Evolutionary conservation across 2,113 vertebrate species (phyloP).

Genomic region (Synchiropus splendidus): DNA sequence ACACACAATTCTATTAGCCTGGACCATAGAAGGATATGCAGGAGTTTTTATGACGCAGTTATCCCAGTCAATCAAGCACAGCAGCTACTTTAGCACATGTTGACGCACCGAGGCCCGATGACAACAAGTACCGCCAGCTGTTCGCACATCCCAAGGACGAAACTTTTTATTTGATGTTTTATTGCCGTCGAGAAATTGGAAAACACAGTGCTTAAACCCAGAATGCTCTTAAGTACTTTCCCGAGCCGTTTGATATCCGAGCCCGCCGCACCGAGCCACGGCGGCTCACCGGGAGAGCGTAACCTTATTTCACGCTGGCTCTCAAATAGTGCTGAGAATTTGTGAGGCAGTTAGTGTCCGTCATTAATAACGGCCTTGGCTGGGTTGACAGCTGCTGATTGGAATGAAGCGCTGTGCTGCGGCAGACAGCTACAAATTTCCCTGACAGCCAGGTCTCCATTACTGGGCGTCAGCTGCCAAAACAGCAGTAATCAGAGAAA

Average conservation of each 20-base stretch:
- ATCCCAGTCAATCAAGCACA: slow-evolving; percentile 38
- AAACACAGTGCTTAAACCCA: slow-evolving; percentile 11
- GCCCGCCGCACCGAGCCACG: slow-evolving; percentile 52
- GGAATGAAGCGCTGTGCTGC: slow-evolving; percentile 59
- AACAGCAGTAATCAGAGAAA: slow-evolving; percentile 60
- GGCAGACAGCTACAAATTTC: slow-evolving; percentile 68
- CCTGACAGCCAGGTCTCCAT: slow-evolving; percentile 65
- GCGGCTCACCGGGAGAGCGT: slow-evolving; percentile 48
- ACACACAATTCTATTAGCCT: slow-evolving; percentile 56
- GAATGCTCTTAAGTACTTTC: slow-evolving; percentile 16
- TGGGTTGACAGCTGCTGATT: slow-evolving; percentile 62
- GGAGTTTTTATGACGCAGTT: slow-evolving; percentile 44
- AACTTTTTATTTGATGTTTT: slow-evolving; percentile 14
- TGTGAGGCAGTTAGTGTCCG: slow-evolving; percentile 62
- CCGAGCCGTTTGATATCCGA: slow-evolving; percentile 51
- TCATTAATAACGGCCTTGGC: slow-evolving; percentile 65
- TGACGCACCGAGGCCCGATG: not conserved
- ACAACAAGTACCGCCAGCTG: slow-evolving; percentile 9
- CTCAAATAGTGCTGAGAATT: slow-evolving; percentile 64
- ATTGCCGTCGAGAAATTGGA: slow-evolving; percentile 10
- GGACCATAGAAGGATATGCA: slow-evolving; percentile 37
- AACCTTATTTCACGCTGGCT: slow-evolving; percentile 61
- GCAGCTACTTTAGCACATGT: slow-evolving; percentile 10
- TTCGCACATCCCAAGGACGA: slow-evolving; percentile 19
- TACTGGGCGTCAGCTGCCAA: slow-evolving; percentile 66